Evolutionary conservation across 2,888 invertebrate genomes (phyloP).

Genomic region (Cerastoderma edule): DNA sequence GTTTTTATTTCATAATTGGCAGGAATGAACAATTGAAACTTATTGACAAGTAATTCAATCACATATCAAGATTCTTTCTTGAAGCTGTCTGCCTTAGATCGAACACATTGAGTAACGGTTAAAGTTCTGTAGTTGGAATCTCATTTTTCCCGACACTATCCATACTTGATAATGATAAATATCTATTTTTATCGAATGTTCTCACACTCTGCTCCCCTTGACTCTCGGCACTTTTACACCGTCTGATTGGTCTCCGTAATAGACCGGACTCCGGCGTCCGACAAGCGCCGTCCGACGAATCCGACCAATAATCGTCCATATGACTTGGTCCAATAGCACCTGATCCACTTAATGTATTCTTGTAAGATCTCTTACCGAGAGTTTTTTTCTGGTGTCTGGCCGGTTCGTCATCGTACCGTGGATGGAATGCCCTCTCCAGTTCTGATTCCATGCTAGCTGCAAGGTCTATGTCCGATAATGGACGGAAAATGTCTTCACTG

Average conservation of each 20-base stretch:
- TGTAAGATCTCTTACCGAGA: constrained; percentile 37
- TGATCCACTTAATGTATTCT: neutral
- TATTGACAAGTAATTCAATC: too few species aligned
- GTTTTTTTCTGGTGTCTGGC: constrained; percentile 45
- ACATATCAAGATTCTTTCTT: too few species aligned
- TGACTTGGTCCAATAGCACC: neutral
- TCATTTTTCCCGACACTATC: constrained; percentile 38
- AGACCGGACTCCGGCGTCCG: constrained; percentile 31
- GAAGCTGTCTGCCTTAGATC: too few species aligned
- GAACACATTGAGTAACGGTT: neutral
- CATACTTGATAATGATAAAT: constrained; percentile 47
- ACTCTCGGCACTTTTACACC: constrained; percentile 48
- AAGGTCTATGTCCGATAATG: constrained; percentile 77
- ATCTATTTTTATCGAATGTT: constrained; percentile 51
- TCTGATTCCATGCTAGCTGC: constrained; percentile 79
- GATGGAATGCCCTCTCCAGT: constrained; percentile 69
- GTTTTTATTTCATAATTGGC: too few species aligned
- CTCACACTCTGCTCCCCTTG: constrained; percentile 31
- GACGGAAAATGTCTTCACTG: constrained; percentile 68
- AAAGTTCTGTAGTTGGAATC: neutral
- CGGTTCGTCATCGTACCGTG: constrained; percentile 36
- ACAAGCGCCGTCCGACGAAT: constrained; percentile 21
- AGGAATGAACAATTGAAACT: too few species aligned
- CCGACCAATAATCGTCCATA: constrained; percentile 23
- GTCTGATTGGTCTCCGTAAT: constrained; percentile 38